Evolutionary conservation across 2,888 invertebrate species (phyloP), one percentile per base, ranked within the genome.

Genomic region (Nudaria mundana): DNA sequence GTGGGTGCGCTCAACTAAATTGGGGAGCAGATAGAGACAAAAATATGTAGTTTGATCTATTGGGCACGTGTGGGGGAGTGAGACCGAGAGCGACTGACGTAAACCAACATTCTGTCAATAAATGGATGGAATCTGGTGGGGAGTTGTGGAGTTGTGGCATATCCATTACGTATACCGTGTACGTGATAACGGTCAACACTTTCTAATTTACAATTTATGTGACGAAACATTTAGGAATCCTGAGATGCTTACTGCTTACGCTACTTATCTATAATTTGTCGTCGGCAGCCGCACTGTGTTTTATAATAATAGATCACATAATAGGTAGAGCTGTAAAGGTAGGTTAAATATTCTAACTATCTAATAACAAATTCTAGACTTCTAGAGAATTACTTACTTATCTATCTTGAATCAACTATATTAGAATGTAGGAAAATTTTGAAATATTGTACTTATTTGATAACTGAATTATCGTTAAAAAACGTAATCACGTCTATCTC

Each of bases 1-100:
- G 84, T 85, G 85, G 87, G 87, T 81, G 84, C 69, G 64, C 69
- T 67, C 64, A 66, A 79, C 82, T 82, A 82, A 81, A 84, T 85
- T 85, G 74, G 85, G 83, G 81, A 77, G 69, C 48, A 71, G 85
- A 85, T 56, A 71, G 82, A 78, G 86, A 87, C 74, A 77, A 77
- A 79, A 71, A 68, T 14, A 7, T 58, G 41, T 61, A 60, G 60
- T 63, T 64, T 63, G 59, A 61, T 71, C 70, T 73, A 71, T 68
- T 49, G 48, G 37, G 50, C 48, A 40, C 46, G 43, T 35, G 54
- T 52, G 72, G 51, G 75, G 64, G 71, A 83, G 68, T 66, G 80
- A 80, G 75, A 79, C 58, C 67, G 80, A 80, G 75, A 79, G 59
- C 53, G 63, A 35, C 48, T 50, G 49, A 54, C 53, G 54, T 74